Base-by-base conservation (phyloP, 2,797 vertebrate genomes). In the Gobio occitaniae region DNA sequence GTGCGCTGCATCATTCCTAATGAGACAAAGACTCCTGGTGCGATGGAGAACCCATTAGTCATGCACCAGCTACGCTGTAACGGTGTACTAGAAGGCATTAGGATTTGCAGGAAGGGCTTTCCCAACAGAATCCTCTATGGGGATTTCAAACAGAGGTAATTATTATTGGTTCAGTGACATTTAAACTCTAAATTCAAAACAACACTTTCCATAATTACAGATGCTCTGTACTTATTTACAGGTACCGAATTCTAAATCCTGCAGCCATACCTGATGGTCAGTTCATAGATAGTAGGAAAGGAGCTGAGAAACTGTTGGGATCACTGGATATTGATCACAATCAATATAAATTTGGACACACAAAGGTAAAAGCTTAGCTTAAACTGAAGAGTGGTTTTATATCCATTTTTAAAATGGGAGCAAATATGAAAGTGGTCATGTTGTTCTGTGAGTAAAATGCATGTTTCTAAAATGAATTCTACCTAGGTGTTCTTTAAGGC, bases 51-150 rank as follows among this genome's bases (percentile, higher is more conserved):
- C 12, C 93, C 96, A n/a, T 79, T 97, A 90, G 96, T 97, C 36
- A 97, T 97, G 96, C 96, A 97, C 86, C 96, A 97, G 90, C 94
- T 97, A 3, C 96, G 96, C 87, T 97, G 96, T 92, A 97, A 97
- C 0, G 96, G 96, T 0, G 96, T 97, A 9, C 92, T 97, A 44
- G 96, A 97, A 61, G 96, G 96, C 77, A 97, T 97, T 89, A 95
- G 97, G 88, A 97, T 97, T 90, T 97, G 97, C 90, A 95, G 97
- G 84, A 96, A 96, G 86, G 96, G 96, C 66, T 96, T 96, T 88
- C 96, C 96, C 83, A 96, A 96, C 74, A 94, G 96, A 76, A 95
- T 96, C 88, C 94, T 96, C n/a, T 96, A 96, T 0, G 95, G 95
- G 17, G 95, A 96, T 89, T 96, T 96, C 92, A 91, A 94, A 54